Evolutionary conservation across 2,797 vertebrate genomes (phyloP).

Genomic region (Esox masquinongy): DNA sequence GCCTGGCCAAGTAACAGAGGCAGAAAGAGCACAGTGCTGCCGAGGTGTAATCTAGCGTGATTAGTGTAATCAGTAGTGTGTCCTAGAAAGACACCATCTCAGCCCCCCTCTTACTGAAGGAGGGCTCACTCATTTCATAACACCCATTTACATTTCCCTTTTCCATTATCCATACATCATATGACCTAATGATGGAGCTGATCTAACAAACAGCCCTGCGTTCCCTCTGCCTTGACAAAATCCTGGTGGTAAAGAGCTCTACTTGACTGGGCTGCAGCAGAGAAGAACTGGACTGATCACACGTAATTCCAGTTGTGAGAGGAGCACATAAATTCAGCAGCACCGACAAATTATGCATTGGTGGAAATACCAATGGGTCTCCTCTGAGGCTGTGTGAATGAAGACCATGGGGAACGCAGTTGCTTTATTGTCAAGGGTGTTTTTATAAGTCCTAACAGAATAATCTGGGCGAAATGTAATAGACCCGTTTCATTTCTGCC

Average conservation of each 20-base stretch:
- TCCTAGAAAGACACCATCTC: constrained; percentile 35
- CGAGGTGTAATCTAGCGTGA: constrained; percentile 50
- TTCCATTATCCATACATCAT: constrained; percentile 42
- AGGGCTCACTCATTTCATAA: constrained; percentile 31
- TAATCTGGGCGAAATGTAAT: constrained; percentile 62
- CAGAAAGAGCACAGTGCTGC: constrained; percentile 29
- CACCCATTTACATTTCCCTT: constrained; percentile 35
- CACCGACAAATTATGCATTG: constrained; percentile 28
- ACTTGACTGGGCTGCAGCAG: constrained; percentile 28
- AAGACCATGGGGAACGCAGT: constrained; percentile 37
- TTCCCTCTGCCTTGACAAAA: constrained; percentile 19
- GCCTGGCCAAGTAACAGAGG: constrained; percentile 29
- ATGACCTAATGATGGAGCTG: constrained; percentile 20
- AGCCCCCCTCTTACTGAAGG: constrained; percentile 29
- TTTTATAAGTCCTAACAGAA: constrained; percentile 60
- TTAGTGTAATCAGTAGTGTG: constrained; percentile 51
- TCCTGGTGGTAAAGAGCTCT: constrained; percentile 7
- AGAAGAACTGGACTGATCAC: constrained; percentile 12
- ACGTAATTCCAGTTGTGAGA: constrained; percentile 39
- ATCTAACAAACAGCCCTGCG: not conserved
- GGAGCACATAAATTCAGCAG: constrained; percentile 26
- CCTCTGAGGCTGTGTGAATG: constrained; percentile 37
- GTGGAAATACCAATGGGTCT: constrained; percentile 39
- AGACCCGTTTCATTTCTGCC: constrained; percentile 51
- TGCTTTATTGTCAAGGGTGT: constrained; percentile 65